Percentiles rank a stretch among this genome's conserved stretches.
Evolutionary conservation across 2,888 invertebrate genomes (phyloP).

Genomic region (Tetragonisca angustula): DNA sequence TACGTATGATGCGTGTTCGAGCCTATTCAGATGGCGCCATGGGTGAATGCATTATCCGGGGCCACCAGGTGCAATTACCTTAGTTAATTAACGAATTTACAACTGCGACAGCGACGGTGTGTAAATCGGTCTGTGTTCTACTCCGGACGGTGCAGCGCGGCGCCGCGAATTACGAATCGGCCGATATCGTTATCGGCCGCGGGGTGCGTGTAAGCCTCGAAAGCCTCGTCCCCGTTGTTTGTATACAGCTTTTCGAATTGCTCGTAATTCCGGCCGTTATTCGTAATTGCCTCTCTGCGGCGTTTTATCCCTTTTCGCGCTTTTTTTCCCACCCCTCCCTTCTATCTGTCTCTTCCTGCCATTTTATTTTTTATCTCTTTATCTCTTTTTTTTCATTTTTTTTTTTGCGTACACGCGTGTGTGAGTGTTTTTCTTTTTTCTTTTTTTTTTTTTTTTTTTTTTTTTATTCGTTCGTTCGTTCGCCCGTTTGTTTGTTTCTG

Average conservation of each 20-base stretch:
- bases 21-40: constrained; percentile 23
- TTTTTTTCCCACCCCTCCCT: background rate
- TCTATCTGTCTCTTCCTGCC: background rate
- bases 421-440: background rate
- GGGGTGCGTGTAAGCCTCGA: constrained; percentile 56
- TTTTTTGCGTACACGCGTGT: background rate
- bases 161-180: constrained; percentile 53
- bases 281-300: constrained; percentile 48
- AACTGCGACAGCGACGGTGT: constrained; percentile 72
- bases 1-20: constrained; percentile 51
- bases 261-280: constrained; percentile 52
- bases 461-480: background rate
- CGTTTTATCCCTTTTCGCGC: constrained; percentile 3
- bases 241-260: constrained; percentile 57
- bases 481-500: background rate
- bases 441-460: background rate
- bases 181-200: constrained; percentile 73
- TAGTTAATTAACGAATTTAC: constrained; percentile 83
- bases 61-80: constrained; percentile 79
- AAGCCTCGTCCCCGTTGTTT: constrained; percentile 58
- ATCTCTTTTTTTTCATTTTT: constrained; percentile 1
- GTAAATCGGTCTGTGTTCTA: constrained; percentile 63
- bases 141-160: background rate
- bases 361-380: background rate
- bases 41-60: constrained; percentile 65